A percentile compares a stretch with the other conserved stretches of the same genome.
phyloP scores from a whole-genome alignment of 1,140 invertebrate species.

The Sinonovacula constricta region DNA sequence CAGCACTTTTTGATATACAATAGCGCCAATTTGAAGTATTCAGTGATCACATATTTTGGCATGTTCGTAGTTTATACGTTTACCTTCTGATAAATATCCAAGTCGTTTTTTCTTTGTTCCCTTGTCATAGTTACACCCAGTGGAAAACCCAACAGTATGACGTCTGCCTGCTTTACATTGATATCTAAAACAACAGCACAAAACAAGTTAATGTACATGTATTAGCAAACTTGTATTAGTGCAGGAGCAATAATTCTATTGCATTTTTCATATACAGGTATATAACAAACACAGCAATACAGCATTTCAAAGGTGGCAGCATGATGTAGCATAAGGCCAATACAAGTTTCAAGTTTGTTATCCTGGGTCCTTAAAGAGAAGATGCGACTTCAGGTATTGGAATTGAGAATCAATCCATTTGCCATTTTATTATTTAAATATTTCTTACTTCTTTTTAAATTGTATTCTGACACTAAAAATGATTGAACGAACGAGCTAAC shows the following conservation, averaged over 20 bases:
- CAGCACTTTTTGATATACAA: too few relatives aligned
- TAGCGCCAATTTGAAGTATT: too few relatives aligned
- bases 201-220: not conserved
- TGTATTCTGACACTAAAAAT: too few relatives aligned
- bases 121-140: constrained; percentile 73
- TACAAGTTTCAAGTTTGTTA: not conserved
- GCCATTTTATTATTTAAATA: too few relatives aligned
- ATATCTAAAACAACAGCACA: constrained; percentile 56
- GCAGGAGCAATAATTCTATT: not conserved
- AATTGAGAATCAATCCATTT: too few relatives aligned
- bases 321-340: too few relatives aligned
- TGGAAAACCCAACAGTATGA: constrained; percentile 79
- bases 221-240: not conserved
- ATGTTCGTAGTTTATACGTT: too few relatives aligned
- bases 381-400: not conserved
- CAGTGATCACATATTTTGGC: too few relatives aligned
- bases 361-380: not conserved
- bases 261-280: not conserved
- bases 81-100: constrained; percentile 78
- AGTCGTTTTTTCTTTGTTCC: constrained; percentile 75
- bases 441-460: too few relatives aligned
- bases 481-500: constrained; percentile 47
- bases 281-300: not conserved
- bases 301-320: too few relatives aligned
- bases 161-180: constrained; percentile 80